phyloP scores from a whole-genome alignment of 2,888 invertebrate species.

The Leptopilina drosophilae region DNA sequence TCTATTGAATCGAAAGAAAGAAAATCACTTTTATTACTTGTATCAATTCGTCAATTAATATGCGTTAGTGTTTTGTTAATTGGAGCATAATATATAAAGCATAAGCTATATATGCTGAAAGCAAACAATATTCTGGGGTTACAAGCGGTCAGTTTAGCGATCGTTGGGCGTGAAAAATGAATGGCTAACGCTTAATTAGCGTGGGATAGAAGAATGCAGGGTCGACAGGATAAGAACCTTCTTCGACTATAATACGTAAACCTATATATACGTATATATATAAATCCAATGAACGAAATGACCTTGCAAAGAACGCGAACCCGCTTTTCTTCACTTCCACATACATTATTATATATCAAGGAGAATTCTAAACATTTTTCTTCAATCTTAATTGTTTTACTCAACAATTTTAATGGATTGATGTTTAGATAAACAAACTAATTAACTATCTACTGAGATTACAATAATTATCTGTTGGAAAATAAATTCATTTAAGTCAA shows the following conservation, averaged over 20 bases:
- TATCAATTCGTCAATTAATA: neutral
- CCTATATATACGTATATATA: neutral
- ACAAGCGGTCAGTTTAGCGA: constrained; percentile 46
- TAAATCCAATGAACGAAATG: constrained; percentile 13
- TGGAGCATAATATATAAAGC: neutral
- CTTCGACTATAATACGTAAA: constrained; percentile 26
- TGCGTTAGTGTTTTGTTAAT: neutral
- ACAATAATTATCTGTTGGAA: too few relatives aligned
- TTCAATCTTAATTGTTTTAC: neutral
- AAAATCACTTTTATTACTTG: neutral
- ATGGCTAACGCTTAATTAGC: constrained; percentile 40
- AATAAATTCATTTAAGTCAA: neutral
- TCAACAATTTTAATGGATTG: too few relatives aligned
- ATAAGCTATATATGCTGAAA: neutral
- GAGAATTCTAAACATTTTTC: neutral
- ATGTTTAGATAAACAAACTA: too few relatives aligned
- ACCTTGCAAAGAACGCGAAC: constrained; percentile 22
- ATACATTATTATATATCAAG: neutral
- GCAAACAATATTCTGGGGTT: constrained; percentile 33
- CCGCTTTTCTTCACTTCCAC: constrained; percentile 26
- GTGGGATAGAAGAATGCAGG: constrained; percentile 46
- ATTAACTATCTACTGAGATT: too few relatives aligned
- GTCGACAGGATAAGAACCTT: constrained; percentile 39
- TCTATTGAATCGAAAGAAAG: neutral
- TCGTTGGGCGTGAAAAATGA: constrained; percentile 49